A percentile compares a stretch with the other conserved stretches of the same genome.
phyloP scores from a whole-genome alignment of 1,140 invertebrate genomes.

The Frieseomelitta varia region DNA sequence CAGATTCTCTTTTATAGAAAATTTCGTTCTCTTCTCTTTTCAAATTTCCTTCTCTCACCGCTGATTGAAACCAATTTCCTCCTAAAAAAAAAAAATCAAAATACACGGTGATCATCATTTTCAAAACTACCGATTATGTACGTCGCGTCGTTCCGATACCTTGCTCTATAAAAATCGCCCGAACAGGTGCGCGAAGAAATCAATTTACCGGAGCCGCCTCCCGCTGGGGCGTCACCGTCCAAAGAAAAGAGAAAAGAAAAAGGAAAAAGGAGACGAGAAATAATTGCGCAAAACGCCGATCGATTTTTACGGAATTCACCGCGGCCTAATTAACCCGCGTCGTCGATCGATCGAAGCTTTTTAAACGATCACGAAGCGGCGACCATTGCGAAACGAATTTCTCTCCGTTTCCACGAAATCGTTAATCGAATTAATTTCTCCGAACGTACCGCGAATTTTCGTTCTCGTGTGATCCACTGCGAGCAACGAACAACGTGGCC shows the following conservation, averaged over 20 bases:
- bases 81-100: background rate
- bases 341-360: background rate
- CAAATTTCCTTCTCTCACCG: too few species aligned
- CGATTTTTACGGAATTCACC: constrained; percentile 26
- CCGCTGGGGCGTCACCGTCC: background rate
- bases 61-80: background rate
- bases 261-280: background rate
- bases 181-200: constrained; percentile 40
- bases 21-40: too few species aligned
- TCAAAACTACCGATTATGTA: background rate
- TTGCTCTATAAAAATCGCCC: background rate
- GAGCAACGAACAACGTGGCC: too few species aligned
- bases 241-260: background rate
- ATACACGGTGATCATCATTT: background rate
- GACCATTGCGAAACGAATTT: constrained; percentile 21
- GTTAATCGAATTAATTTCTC: constrained; percentile 32
- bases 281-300: constrained; percentile 39
- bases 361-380: constrained; percentile 15
- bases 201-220: constrained; percentile 9
- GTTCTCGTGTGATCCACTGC: background rate
- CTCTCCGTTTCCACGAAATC: constrained; percentile 47
- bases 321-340: constrained; percentile 16
- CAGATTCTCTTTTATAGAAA: too few species aligned
- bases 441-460: background rate
- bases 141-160: background rate